phyloP scores from a whole-genome alignment of 1,140 invertebrate species.

The Ceratina japonica region DNA sequence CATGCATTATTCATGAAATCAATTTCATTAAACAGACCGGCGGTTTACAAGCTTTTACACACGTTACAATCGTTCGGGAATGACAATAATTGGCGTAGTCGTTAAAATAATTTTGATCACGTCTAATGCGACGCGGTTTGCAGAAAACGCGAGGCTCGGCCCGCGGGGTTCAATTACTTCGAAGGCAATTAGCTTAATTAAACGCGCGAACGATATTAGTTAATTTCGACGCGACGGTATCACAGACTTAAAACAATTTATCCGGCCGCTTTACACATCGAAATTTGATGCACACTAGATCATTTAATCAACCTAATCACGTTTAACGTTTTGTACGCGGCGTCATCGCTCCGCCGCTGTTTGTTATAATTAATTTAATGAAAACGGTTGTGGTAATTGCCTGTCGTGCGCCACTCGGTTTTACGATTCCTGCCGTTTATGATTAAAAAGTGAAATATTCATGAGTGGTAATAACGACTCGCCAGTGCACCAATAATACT shows the following conservation, averaged over 20 bases:
- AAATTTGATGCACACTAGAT: background rate
- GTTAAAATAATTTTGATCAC: background rate
- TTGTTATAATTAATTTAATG: conserved; percentile 6
- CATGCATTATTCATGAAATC: too few species aligned
- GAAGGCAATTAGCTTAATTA: conserved; percentile 5
- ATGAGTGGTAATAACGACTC: too few species aligned
- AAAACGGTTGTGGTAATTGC: conserved; percentile 4
- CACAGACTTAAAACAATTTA: conserved; percentile 4
- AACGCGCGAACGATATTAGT: background rate
- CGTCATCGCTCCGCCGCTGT: background rate
- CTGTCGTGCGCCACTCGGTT: background rate
- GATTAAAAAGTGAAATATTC: too few species aligned
- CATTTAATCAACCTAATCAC: conserved; percentile 25
- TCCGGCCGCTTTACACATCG: background rate
- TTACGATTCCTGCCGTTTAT: too few species aligned
- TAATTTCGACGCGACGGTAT: too few species aligned
- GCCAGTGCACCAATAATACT: too few species aligned
- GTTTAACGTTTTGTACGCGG: background rate
- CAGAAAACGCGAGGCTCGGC: background rate
- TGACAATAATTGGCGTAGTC: too few species aligned
- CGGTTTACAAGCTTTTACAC: background rate
- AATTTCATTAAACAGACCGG: too few species aligned
- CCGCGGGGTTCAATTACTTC: background rate
- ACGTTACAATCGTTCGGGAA: too few species aligned
- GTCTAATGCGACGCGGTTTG: background rate